A percentile compares a stretch with the other conserved stretches of the same genome.
phyloP scores from a whole-genome alignment of 1,140 invertebrate genomes.

The Pemphigus obesinymphae region DNA sequence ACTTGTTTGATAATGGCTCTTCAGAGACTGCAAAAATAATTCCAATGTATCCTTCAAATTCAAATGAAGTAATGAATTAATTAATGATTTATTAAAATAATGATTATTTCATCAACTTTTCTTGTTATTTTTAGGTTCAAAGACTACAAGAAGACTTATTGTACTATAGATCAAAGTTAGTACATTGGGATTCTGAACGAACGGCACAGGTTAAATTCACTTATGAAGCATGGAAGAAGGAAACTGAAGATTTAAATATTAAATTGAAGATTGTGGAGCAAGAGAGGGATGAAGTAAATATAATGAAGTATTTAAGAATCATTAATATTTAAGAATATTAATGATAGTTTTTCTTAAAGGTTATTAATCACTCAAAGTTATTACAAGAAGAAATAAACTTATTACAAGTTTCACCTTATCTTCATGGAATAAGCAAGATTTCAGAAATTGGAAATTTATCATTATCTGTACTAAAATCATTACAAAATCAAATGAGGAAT shows the following conservation, averaged over 20 bases:
- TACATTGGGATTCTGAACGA: conserved; percentile 69
- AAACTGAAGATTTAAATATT: conserved; percentile 72
- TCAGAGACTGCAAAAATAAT: conserved; percentile 22
- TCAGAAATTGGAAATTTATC: conserved; percentile 67
- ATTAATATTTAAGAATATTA: neutral
- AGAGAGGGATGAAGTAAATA: conserved; percentile 71
- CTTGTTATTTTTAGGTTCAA: conserved; percentile 55
- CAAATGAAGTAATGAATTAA: conserved; percentile 23
- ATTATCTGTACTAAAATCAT: conserved; percentile 67
- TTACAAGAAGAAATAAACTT: conserved; percentile 66
- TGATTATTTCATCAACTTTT: neutral
- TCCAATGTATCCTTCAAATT: conserved; percentile 40
- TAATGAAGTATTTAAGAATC: neutral
- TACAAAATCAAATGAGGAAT: conserved; percentile 67
- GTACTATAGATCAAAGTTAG: conserved; percentile 66
- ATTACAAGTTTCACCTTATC: conserved; percentile 59
- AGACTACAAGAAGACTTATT: conserved; percentile 73
- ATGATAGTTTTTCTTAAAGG: conserved; percentile 51
- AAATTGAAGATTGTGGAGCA: conserved; percentile 74
- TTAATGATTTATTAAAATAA: neutral
- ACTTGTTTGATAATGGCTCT: conserved; percentile 32
- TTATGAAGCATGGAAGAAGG: conserved; percentile 77
- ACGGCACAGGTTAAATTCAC: conserved; percentile 73
- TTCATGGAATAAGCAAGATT: conserved; percentile 58
- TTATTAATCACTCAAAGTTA: conserved; percentile 61